phyloP scores from a whole-genome alignment of 2,888 invertebrate genomes.

The Copidosoma aretas region DNA sequence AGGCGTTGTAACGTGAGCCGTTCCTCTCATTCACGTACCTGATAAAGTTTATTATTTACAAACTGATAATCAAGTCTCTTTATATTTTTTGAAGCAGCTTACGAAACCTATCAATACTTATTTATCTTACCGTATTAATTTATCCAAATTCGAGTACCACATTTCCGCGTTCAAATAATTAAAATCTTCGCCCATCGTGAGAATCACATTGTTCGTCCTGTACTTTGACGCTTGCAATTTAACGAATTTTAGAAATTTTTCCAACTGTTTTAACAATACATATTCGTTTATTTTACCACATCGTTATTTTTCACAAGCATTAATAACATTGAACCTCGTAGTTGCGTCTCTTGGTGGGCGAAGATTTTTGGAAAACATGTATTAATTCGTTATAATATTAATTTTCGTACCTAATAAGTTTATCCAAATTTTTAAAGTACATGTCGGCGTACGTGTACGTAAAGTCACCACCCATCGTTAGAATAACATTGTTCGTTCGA shows the following conservation, averaged over 20 bases:
- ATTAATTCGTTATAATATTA: not conserved
- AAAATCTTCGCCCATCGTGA: constrained; percentile 94
- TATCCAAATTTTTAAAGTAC: constrained; percentile 86
- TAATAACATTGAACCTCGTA: not conserved
- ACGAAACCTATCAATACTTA: no score
- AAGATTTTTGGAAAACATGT: not conserved
- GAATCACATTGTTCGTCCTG: constrained; percentile 75
- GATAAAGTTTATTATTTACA: constrained; percentile 16
- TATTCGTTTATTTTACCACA: not conserved
- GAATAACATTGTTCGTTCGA: constrained; percentile 75
- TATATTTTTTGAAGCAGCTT: no score
- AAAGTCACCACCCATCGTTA: constrained; percentile 94
- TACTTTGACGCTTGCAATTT: constrained; percentile 67
- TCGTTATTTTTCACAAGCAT: not conserved
- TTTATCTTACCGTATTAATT: constrained; percentile 72
- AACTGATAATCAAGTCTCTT: no score
- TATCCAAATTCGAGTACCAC: constrained; percentile 86
- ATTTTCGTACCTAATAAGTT: constrained; percentile 73
- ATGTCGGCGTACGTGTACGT: constrained; percentile 81
- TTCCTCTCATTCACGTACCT: constrained; percentile 73
- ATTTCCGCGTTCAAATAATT: constrained; percentile 81
- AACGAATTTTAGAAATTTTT: not conserved
- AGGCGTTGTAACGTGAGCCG: constrained; percentile 74
- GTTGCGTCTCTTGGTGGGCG: not conserved
- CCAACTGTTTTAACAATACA: not conserved